Percentiles rank a stretch among this genome's conserved stretches.
Conservation (phyloP, 2,113 vertebrate species). For the Chaenocephalus aceratus region DNA sequence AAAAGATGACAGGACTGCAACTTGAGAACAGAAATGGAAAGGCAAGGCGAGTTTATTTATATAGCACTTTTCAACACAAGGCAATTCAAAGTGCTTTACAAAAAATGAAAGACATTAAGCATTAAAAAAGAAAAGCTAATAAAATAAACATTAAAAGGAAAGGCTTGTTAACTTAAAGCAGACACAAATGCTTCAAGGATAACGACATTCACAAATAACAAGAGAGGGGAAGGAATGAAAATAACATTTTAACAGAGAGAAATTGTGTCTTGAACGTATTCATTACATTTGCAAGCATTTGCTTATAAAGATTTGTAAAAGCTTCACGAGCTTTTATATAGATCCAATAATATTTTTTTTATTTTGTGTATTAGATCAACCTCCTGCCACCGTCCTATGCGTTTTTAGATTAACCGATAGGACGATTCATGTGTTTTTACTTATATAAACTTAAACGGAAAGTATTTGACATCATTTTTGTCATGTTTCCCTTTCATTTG, state of each 20-base stretch:
- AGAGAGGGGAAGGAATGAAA: slow-evolving; percentile 18
- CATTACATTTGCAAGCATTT: not conserved
- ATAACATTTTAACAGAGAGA: slow-evolving; percentile 8
- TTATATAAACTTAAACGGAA: not conserved
- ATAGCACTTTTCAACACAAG: no score
- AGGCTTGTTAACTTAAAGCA: slow-evolving; percentile 28
- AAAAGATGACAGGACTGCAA: slow-evolving; percentile 45
- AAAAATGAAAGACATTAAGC: no score
- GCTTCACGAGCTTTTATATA: not conserved
- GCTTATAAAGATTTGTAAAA: not conserved
- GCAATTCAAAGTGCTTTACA: no score
- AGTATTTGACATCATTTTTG: not conserved
- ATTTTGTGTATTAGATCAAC: slow-evolving; percentile 14
- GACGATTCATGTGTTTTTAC: not conserved
- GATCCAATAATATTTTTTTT: not conserved
- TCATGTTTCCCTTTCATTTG: not conserved
- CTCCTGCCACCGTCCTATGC: not conserved
- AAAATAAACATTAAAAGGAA: not conserved
- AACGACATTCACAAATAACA: slow-evolving; percentile 46
- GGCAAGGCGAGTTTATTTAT: not conserved
- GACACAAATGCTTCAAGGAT: slow-evolving; percentile 36
- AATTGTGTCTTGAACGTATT: not conserved
- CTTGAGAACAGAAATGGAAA: slow-evolving; percentile 45
- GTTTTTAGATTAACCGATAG: not conserved
- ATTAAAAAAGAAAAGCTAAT: no score